Conservation (phyloP, 2,113 vertebrate species). For the Laticauda colubrina region DNA sequence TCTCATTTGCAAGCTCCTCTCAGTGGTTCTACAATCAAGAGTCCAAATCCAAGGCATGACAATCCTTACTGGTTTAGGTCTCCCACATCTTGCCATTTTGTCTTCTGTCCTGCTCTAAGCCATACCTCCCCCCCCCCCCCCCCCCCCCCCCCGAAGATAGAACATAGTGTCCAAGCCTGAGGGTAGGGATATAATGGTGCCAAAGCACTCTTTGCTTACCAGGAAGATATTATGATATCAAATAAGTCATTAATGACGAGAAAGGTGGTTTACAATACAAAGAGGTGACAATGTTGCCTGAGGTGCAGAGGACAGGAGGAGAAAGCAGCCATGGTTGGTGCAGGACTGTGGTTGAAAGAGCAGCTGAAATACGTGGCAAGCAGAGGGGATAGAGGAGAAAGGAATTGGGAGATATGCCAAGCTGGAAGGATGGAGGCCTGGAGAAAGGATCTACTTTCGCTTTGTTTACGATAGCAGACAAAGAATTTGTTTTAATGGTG, state of each 20-base stretch:
- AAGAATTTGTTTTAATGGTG: not conserved
- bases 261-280: not conserved
- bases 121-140: not conserved
- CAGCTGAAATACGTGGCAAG: not conserved
- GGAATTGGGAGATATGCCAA: not conserved
- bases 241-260: not conserved
- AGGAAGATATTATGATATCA: not conserved
- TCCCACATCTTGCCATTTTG: not conserved
- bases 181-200: not conserved
- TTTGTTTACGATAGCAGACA: not conserved
- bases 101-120: not conserved
- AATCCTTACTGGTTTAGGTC: not conserved
- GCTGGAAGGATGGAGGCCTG: not conserved
- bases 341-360: not conserved
- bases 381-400: not conserved
- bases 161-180: not conserved
- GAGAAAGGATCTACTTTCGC: not conserved
- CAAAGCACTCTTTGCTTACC: not conserved
- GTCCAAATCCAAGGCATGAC: not conserved
- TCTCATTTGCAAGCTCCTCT: not conserved
- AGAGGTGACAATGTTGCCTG: not conserved
- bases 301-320: not conserved
- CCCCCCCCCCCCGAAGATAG: not conserved
- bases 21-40: not conserved
- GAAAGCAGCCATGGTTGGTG: not conserved